A percentile compares a stretch with the other conserved stretches of the same genome.
These are phyloP conservation scores for Thymelicus acteon DNA, from an alignment of 2,888 invertebrate genomes.

Conservation along the genomic window DNA sequence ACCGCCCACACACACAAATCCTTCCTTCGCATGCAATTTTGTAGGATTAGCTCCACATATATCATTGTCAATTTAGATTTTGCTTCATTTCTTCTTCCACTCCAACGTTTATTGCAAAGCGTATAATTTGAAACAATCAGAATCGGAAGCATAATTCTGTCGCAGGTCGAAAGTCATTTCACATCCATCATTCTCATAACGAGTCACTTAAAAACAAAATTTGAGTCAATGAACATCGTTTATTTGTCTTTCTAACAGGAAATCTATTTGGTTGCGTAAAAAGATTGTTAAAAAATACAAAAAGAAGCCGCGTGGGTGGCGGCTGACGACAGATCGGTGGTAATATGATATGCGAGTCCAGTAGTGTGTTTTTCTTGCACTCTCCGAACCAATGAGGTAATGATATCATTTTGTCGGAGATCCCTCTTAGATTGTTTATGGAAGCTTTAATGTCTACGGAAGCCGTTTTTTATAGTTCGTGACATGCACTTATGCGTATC, in stretches of 20 bases:
- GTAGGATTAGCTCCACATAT: slow-evolving; percentile 22
- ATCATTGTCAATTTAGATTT: slow-evolving; percentile 28
- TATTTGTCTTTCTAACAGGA: slow-evolving; percentile 84
- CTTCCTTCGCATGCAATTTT: slow-evolving; percentile 30
- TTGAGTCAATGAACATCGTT: slow-evolving; percentile 76
- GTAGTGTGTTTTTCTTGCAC: slow-evolving; percentile 74
- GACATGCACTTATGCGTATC: slow-evolving; percentile 17
- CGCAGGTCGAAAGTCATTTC: slow-evolving; percentile 71
- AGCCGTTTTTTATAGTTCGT: slow-evolving; percentile 50
- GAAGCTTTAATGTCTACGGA: slow-evolving; percentile 51
- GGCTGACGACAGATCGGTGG: slow-evolving; percentile 81
- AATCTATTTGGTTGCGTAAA: slow-evolving; percentile 78
- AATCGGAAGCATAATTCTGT: slow-evolving; percentile 67
- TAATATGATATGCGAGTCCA: slow-evolving; percentile 74
- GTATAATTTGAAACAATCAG: slow-evolving; percentile 39
- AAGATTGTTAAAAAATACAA: slow-evolving; percentile 68
- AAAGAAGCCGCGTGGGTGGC: slow-evolving; percentile 75
- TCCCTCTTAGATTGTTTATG: slow-evolving; percentile 50
- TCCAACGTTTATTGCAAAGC: background rate
- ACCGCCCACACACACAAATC: slow-evolving; percentile 41
- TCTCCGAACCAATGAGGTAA: slow-evolving; percentile 68
- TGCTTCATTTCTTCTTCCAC: background rate
- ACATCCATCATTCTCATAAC: slow-evolving; percentile 79
- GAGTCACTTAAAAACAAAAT: slow-evolving; percentile 72
- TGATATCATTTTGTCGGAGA: slow-evolving; percentile 66